These are phyloP conservation scores for Fratercula arctica DNA, from an alignment of 2,797 vertebrate genomes.

Conservation along the genomic window DNA sequence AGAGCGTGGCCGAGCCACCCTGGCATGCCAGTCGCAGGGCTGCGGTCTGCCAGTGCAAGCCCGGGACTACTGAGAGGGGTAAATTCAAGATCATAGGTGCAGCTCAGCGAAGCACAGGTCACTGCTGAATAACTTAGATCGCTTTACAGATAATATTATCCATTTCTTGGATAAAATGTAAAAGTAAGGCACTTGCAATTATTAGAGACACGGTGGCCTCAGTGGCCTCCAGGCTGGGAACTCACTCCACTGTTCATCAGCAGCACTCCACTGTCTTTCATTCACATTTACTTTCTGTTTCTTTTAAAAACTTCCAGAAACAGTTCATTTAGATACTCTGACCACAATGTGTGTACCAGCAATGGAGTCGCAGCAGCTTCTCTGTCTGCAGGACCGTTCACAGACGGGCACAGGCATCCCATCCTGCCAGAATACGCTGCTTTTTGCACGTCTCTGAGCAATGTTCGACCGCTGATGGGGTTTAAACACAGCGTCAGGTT, in stretches of 20 bases:
- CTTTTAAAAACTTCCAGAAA: neutral
- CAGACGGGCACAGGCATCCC: neutral
- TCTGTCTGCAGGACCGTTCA: rapidly evolving
- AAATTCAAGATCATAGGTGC: neutral
- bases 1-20: neutral
- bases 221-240: neutral
- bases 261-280: neutral
- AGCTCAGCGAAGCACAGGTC: neutral
- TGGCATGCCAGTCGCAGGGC: too few relatives aligned
- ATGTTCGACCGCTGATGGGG: rapidly evolving
- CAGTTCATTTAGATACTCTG: too few relatives aligned
- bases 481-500: neutral
- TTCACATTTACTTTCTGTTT: neutral
- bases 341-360: rapidly evolving
- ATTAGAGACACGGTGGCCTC: neutral
- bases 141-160: neutral
- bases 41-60: neutral
- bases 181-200: neutral
- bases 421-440: too few relatives aligned
- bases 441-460: neutral
- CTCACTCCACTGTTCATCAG: neutral
- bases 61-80: neutral
- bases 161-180: neutral
- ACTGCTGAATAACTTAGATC: neutral
- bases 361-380: rapidly evolving